Base-by-base conservation (phyloP, 2,888 invertebrate species). In the Melinopterus prodromus region DNA sequence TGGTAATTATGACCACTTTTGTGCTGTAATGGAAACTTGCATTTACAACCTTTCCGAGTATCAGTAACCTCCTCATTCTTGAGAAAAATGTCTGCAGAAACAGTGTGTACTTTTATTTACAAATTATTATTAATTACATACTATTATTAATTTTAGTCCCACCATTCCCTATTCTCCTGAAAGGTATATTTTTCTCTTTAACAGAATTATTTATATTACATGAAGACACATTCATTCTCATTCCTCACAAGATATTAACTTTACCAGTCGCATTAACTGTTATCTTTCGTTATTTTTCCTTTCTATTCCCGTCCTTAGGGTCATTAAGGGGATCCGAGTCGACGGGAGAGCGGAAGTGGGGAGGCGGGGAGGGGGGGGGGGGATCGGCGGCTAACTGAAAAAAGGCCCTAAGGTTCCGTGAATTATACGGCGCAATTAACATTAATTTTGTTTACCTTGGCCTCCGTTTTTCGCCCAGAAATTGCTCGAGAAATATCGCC, bases 261-360 rank as follows among this genome's bases (percentile, higher is more conserved):
- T 53, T 12, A 9, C 53, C 53, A 2, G 53, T 53, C 53, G 12
- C 53, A 53, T 53, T 53, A 53, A 53, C 9, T 53, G 53, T 53
- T 53, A 53, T 53, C 53, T 53, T 53, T 53, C 53, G 53, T 53
- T 53, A 53, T 53, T 53, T 53, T 53, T 53, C 53, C 53, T 53
- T 53, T 53, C 12, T 12, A 12, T 53, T 26, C 26, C 53, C 53
- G 53, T 12, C 53, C 53, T 53, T 9, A 53, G 53, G 53, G 53
- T 53, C 53, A 53, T 53, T 53, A 53, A 53, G 53, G 12, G 53
- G 53, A 53, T 53, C 53, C 53, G 53, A 53, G 53, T 53, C 53
- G 53, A 9, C 53, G 53, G 53, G 12, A 53, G 12, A 53, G 53
- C 9, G 9, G 12, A n/a, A n/a, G 1, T 12, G 53, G 2, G 53